Evolutionary conservation across 1,140 invertebrate genomes (phyloP).

Genomic region (Sipha flava): DNA sequence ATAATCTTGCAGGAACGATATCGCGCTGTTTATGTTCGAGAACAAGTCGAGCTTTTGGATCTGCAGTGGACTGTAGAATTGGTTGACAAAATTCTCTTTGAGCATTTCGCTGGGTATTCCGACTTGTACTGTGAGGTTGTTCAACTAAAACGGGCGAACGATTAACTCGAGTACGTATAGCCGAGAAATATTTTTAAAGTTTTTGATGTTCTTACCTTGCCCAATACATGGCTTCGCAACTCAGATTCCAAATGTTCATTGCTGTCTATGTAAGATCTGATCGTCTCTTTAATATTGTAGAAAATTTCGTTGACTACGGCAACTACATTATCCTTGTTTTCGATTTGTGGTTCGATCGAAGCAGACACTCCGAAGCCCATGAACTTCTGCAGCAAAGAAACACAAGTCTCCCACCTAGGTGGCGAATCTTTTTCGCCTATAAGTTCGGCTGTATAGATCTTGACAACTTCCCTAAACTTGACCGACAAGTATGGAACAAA

Average conservation of each 20-base stretch:
- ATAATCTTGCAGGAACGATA: slow-evolving; percentile 42
- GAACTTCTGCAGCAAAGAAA: slow-evolving; percentile 47
- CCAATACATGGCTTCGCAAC: slow-evolving; percentile 37
- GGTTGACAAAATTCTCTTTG: slow-evolving; percentile 44
- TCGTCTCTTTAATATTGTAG: slow-evolving; percentile 30
- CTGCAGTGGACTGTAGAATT: slow-evolving; percentile 45
- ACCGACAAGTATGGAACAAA: slow-evolving; percentile 53
- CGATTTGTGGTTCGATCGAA: slow-evolving; percentile 44
- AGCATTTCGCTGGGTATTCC: slow-evolving; percentile 48
- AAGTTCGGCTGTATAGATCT: slow-evolving; percentile 48
- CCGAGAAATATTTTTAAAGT: slow-evolving; percentile 24
- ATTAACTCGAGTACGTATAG: neutral
- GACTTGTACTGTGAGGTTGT: slow-evolving; percentile 46
- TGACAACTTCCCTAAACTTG: slow-evolving; percentile 47
- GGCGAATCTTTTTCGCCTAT: slow-evolving; percentile 46
- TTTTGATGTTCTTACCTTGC: slow-evolving; percentile 42
- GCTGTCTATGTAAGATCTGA: neutral
- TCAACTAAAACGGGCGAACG: slow-evolving; percentile 44
- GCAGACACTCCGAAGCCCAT: slow-evolving; percentile 51
- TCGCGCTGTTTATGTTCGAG: slow-evolving; percentile 45
- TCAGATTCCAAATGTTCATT: neutral
- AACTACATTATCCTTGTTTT: slow-evolving; percentile 34
- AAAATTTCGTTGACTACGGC: slow-evolving; percentile 34
- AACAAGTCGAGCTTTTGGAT: slow-evolving; percentile 49
- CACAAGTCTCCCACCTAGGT: slow-evolving; percentile 53